A percentile compares a stretch with the other conserved stretches of the same genome.
phyloP scores from a whole-genome alignment of 1,140 invertebrate species.

The Aphelenchoides besseyi region DNA sequence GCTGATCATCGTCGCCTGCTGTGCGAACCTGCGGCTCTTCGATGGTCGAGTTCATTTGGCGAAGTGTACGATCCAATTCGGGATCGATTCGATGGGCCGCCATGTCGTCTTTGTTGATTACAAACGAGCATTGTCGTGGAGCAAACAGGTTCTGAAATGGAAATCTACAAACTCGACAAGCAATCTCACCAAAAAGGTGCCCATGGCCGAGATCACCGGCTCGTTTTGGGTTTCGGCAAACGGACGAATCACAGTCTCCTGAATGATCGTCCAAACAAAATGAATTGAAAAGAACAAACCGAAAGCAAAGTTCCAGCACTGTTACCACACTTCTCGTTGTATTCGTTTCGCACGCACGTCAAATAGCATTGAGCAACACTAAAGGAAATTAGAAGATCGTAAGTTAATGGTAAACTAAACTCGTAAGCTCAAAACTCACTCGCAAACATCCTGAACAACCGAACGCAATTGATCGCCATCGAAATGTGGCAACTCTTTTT shows the following conservation, averaged over 20 bases:
- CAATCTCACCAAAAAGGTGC: background rate
- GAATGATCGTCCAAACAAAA: background rate
- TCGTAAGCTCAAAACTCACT: slow-evolving; percentile 4
- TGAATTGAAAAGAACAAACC: background rate
- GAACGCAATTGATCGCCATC: background rate
- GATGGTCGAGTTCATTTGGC: background rate
- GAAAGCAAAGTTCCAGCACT: slow-evolving; percentile 18
- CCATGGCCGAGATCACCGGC: background rate
- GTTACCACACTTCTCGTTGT: slow-evolving; percentile 16
- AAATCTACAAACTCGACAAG: background rate
- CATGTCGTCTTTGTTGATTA: slow-evolving; percentile 12
- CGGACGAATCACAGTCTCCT: slow-evolving; percentile 13
- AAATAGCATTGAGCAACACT: slow-evolving; percentile 12
- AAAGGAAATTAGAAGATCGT: background rate
- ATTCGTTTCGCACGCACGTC: slow-evolving; percentile 8
- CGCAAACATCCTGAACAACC: slow-evolving; percentile 11
- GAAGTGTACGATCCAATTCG: background rate
- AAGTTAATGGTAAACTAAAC: background rate
- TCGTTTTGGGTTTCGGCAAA: slow-evolving; percentile 14
- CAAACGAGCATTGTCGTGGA: slow-evolving; percentile 8
- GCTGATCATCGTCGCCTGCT: background rate
- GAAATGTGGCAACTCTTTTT: background rate
- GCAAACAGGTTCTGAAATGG: slow-evolving; percentile 8
- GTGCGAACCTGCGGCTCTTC: background rate
- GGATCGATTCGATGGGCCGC: slow-evolving; percentile 17